A percentile compares a stretch with the other conserved stretches of the same genome.
phyloP scores from a whole-genome alignment of 2,888 invertebrate genomes.

The Fissipunctia ypsillon region DNA sequence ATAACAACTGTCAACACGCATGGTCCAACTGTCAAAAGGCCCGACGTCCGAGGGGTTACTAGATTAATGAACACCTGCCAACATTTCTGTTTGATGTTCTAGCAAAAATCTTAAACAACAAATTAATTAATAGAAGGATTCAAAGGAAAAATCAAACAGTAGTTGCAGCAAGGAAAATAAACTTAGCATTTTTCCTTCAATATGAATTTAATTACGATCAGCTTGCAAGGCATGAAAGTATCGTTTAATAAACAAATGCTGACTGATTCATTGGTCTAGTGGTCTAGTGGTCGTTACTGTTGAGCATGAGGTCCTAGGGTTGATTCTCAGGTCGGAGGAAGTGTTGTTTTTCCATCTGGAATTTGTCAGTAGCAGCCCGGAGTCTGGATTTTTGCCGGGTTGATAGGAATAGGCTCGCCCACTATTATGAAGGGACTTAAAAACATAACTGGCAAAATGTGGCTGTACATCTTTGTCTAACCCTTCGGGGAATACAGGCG shows the following conservation, averaged over 20 bases:
- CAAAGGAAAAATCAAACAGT: background rate
- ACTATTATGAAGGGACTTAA: no score
- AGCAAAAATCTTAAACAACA: background rate
- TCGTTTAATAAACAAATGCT: slow-evolving; percentile 2
- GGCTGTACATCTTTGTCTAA: no score
- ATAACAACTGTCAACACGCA: no score
- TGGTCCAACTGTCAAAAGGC: no score
- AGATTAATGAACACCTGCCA: background rate
- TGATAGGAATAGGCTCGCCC: no score
- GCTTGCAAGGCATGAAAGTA: background rate
- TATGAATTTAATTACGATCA: background rate
- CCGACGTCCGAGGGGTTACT: no score
- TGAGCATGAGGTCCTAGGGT: background rate
- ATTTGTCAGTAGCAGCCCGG: background rate
- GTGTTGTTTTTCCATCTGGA: background rate
- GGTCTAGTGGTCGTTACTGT: background rate
- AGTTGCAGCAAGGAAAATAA: slow-evolving; percentile 3
- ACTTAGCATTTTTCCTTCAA: background rate
- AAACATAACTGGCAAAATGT: no score
- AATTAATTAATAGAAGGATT: background rate
- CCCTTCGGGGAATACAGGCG: no score
- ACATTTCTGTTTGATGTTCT: background rate
- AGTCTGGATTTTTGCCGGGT: background rate
- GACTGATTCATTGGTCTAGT: background rate
- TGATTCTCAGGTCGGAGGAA: background rate